A percentile compares a stretch with the other conserved stretches of the same genome.
Conservation (phyloP, 2,888 invertebrate species). For the Pedicia rivosa region DNA sequence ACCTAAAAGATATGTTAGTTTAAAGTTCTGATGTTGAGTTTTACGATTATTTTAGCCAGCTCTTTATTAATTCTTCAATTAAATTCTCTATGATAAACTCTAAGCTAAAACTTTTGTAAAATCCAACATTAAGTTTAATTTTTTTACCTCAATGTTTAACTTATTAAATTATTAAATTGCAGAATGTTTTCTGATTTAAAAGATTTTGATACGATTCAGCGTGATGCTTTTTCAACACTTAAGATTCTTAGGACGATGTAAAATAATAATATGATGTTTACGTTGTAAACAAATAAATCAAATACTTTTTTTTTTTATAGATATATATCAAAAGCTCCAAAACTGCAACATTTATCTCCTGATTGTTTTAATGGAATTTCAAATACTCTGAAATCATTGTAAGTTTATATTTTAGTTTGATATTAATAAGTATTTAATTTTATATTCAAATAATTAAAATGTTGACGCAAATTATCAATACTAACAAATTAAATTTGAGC, state of each 20-base stretch:
- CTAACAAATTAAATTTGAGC: no score
- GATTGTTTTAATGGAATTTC: conserved; percentile 27
- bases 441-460: no score
- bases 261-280: neutral
- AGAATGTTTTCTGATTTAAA: conserved; percentile 17
- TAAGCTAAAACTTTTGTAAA: neutral
- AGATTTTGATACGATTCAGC: conserved; percentile 24
- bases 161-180: no score
- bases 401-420: conserved; percentile 21
- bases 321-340: conserved; percentile 51
- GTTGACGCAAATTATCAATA: no score
- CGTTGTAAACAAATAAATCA: no score
- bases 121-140: neutral
- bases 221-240: conserved; percentile 23
- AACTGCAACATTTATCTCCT: conserved; percentile 33
- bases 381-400: conserved; percentile 38
- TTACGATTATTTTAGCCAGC: no score
- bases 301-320: conserved; percentile 29
- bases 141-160: conserved; percentile 2
- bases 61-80: no score
- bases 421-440: no score
- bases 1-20: conserved; percentile 26
- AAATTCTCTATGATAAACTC: neutral
- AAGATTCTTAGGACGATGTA: conserved; percentile 14
- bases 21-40: no score